Evolutionary conservation across 2,888 invertebrate genomes (phyloP).

Genomic region (Chymomyza fuscimana): DNA sequence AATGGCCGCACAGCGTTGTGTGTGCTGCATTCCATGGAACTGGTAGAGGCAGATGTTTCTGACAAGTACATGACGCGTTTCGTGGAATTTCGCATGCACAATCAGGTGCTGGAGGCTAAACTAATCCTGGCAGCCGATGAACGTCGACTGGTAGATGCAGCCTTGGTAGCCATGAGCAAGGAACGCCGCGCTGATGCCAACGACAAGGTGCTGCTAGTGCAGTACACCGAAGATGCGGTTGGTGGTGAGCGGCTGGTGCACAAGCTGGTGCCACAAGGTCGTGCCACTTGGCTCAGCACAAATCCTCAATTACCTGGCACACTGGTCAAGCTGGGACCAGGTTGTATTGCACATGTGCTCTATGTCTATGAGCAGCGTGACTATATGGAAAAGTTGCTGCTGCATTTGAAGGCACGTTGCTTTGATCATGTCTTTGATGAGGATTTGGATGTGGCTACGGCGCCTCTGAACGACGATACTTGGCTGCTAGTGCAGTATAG

Average conservation of each 20-base stretch:
- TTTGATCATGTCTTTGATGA: conserved; percentile 59
- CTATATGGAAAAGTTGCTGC: conserved; percentile 54
- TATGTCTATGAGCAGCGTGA: conserved; percentile 49
- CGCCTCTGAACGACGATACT: conserved; percentile 40
- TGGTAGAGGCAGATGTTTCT: conserved; percentile 58
- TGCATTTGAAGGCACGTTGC: conserved; percentile 57
- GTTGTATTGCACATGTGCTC: conserved; percentile 52
- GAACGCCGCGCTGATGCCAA: conserved; percentile 31
- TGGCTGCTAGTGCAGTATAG: conserved; percentile 73
- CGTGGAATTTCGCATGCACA: conserved; percentile 58
- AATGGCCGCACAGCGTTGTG: conserved; percentile 41
- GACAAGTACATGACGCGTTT: conserved; percentile 61
- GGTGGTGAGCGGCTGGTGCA: conserved; percentile 48
- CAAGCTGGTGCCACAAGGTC: conserved; percentile 43
- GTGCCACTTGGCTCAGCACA: conserved; percentile 44
- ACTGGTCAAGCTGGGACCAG: conserved; percentile 36
- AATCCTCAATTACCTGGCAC: conserved; percentile 33
- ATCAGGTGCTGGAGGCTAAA: conserved; percentile 53
- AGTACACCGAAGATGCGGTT: conserved; percentile 46
- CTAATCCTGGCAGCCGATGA: conserved; percentile 68
- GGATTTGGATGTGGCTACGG: conserved; percentile 10
- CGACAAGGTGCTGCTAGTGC: conserved; percentile 48
- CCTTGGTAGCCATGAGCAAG: conserved; percentile 44
- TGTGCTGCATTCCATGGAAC: conserved; percentile 68
- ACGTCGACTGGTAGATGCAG: conserved; percentile 50